phyloP scores from a whole-genome alignment of 1,140 invertebrate species.

The Drosophila nigromelanica region DNA sequence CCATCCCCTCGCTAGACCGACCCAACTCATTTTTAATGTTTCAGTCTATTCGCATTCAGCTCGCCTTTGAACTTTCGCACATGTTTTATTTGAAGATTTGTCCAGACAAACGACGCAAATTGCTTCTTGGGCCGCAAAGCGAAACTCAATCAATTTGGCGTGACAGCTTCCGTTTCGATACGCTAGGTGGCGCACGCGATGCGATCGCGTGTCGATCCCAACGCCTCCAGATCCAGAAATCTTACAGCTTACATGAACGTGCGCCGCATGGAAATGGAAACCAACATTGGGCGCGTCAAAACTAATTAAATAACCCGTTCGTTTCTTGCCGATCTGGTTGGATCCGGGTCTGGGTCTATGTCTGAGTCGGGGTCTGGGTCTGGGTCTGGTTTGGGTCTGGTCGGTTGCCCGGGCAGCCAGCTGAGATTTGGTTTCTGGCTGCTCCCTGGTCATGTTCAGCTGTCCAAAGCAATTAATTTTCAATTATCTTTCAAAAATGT shows the following conservation, averaged over 20 bases:
- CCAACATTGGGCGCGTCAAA: slow-evolving; percentile 64
- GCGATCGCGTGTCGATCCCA: slow-evolving; percentile 46
- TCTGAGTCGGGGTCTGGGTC: neutral
- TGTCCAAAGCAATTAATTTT: slow-evolving; percentile 81
- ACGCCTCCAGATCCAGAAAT: slow-evolving; percentile 14
- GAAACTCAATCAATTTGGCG: slow-evolving; percentile 19
- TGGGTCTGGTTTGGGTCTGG: neutral
- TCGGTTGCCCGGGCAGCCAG: slow-evolving; percentile 17
- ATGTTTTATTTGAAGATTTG: slow-evolving; percentile 43
- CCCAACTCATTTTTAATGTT: no score
- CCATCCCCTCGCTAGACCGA: neutral
- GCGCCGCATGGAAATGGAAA: slow-evolving; percentile 5
- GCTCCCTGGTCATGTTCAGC: slow-evolving; percentile 55
- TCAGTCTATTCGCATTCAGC: neutral
- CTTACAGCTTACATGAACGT: slow-evolving; percentile 16
- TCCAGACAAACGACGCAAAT: slow-evolving; percentile 6
- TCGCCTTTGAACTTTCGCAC: slow-evolving; percentile 24
- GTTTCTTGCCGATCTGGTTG: slow-evolving; percentile 6
- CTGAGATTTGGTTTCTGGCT: neutral
- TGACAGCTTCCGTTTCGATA: slow-evolving; percentile 26
- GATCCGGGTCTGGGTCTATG: neutral
- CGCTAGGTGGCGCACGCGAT: slow-evolving; percentile 37
- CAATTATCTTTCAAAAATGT: slow-evolving; percentile 73
- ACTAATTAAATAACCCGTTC: slow-evolving; percentile 78
- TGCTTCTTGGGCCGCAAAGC: slow-evolving; percentile 6